A percentile compares a stretch with the other conserved stretches of the same genome.
Evolutionary conservation across 2,113 vertebrate genomes (phyloP).

Genomic region (Cyprinus carpio): DNA sequence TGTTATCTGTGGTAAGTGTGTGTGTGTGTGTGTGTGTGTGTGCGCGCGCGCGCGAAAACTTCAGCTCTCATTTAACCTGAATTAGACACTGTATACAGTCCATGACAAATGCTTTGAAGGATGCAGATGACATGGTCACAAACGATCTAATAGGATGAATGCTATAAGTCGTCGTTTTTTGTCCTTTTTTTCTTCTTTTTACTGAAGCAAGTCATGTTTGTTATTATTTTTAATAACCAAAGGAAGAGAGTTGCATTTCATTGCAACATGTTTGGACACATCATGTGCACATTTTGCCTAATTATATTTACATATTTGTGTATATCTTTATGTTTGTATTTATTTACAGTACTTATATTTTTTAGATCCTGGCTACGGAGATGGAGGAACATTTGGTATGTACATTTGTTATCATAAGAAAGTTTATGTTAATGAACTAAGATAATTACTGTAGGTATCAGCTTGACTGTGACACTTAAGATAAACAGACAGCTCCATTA

Average conservation of each 20-base stretch:
- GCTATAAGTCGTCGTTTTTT: not conserved
- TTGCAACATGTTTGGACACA: not conserved
- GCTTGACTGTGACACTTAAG: not conserved
- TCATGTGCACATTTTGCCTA: not conserved
- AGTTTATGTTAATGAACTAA: not conserved
- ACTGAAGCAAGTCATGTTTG: not conserved
- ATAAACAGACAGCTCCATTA: not conserved
- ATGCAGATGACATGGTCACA: not conserved
- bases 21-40: too few relatives aligned
- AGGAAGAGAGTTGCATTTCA: not conserved
- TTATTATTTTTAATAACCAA: not conserved
- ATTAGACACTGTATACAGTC: not conserved
- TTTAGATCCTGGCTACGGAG: slow-evolving; percentile 60
- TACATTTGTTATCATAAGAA: not conserved
- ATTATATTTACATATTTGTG: not conserved
- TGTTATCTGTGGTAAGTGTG: slow-evolving; percentile 75
- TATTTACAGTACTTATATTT: not conserved
- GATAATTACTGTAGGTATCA: not conserved
- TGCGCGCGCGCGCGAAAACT: slow-evolving; percentile 57
- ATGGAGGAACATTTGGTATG: slow-evolving; percentile 48
- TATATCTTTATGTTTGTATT: slow-evolving; percentile 32
- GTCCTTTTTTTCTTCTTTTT: not conserved
- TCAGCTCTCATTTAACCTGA: not conserved
- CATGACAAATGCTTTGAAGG: not conserved
- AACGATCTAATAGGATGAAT: not conserved